Percentiles rank a stretch among this genome's conserved stretches.
Conservation (phyloP, 2,113 vertebrate genomes). For the Saguinus midas region DNA sequence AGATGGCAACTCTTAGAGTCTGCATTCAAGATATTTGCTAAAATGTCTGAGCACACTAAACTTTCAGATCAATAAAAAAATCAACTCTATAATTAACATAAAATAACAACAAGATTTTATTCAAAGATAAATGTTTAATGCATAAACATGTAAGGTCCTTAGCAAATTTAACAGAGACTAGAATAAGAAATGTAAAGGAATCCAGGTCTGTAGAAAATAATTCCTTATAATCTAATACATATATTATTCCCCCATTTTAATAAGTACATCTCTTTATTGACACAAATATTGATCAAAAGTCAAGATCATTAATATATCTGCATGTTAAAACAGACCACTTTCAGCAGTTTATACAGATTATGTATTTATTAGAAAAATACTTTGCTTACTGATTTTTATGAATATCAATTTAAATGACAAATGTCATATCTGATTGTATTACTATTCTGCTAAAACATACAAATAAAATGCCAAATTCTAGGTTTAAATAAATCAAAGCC, state of each 20-base stretch:
- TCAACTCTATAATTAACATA: neutral
- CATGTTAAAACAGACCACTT: conserved; percentile 12
- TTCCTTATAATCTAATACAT: neutral
- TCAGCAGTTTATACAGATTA: conserved; percentile 30
- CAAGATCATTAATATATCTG: conserved; percentile 22
- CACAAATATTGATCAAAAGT: neutral
- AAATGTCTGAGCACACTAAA: conserved; percentile 45
- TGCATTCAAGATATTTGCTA: conserved; percentile 41
- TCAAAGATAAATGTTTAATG: neutral
- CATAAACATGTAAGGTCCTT: neutral
- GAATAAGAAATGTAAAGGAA: neutral
- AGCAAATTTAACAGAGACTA: neutral
- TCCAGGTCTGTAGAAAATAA: neutral
- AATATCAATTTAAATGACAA: conserved; percentile 19
- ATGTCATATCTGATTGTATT: neutral
- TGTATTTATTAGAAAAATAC: neutral
- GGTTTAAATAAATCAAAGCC: conserved; percentile 6
- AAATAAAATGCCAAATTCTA: conserved; percentile 20
- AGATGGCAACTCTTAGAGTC: conserved; percentile 16
- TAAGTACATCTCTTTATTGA: neutral
- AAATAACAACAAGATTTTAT: neutral
- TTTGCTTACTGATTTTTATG: neutral
- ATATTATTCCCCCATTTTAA: neutral
- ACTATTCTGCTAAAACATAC: neutral
- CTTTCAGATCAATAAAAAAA: conserved; percentile 66